Evolutionary conservation across 2,113 vertebrate genomes (phyloP), one percentile per base, ranked within the genome.

Genomic region (Stegostoma tigrinum): DNA sequence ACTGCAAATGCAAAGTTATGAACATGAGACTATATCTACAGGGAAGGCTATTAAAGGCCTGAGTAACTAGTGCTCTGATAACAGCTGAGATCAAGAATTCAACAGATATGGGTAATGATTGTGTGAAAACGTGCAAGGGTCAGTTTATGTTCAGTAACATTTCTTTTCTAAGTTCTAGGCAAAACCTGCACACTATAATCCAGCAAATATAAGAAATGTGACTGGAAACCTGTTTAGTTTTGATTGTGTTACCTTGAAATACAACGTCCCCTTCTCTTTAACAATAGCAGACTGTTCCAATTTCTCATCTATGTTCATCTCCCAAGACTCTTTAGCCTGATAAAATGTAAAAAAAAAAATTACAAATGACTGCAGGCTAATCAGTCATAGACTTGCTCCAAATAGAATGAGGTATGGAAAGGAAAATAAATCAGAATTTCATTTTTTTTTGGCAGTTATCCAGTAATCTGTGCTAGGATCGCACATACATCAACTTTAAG

Each of bases 241-340:
- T 68, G 15, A 45, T 8, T 14, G 27, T 85, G 96, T 97, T 97
- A 99, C 99, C 98, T 99, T 99, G 97, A 99, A 99, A 97, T 99
- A 98, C 85, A 98, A 98, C 3, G 99, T 99, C 96, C 99, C 99
- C 91, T 98, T 98, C 96, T 99, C 99, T 97, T 99, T 99, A 96
- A 99, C 98, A 55, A 99, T 98, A 96, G 24, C 0, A 93, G 99
- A 98, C 97, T 99, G 99, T 64, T 99, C 98, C 96, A 99, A 95
- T 97, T 99, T 99, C 97, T 99, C 99, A 75, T 96, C 96, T 0
- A 98, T 97, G 96, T 98, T 99, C 99, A 99, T 99, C 97, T 99
- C 99, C 99, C 99, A 99, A 0, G 99, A 99, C 94, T 99, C 99
- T 96, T 99, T 99, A 34, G 98, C 98, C 99, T 99, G 96, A 10